These are phyloP conservation scores for Drosophila aldrichi DNA, from an alignment of 2,888 invertebrate genomes.

Conservation along the genomic window DNA sequence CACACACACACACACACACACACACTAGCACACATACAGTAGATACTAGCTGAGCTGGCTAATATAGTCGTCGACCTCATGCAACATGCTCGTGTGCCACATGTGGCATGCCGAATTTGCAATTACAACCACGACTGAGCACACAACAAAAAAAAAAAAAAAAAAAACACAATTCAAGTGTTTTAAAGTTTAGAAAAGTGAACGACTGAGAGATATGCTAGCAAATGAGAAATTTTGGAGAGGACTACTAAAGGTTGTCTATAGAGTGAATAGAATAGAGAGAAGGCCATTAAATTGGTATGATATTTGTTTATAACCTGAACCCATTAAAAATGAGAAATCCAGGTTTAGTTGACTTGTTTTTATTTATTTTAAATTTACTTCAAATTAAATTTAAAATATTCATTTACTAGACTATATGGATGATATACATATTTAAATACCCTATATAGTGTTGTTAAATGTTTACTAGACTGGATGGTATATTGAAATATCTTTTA, in stretches of 20 bases:
- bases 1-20: neutral
- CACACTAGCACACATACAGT: neutral
- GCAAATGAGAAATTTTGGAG: neutral
- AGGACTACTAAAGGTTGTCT: neutral
- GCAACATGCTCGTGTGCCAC: constrained; percentile 32
- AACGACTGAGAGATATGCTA: constrained; percentile 11
- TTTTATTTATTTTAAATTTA: no score
- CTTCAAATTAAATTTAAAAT: no score
- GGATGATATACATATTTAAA: no score
- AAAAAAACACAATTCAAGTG: constrained; percentile 9
- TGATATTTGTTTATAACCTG: no score
- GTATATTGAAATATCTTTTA: no score
- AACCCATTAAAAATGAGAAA: no score
- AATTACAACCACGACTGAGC: constrained; percentile 44
- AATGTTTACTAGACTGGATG: no score
- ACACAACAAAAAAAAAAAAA: constrained; percentile 25
- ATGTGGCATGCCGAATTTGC: constrained; percentile 45
- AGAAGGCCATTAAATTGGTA: no score
- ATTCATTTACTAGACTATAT: no score
- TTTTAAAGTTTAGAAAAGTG: neutral
- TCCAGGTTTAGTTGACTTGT: no score
- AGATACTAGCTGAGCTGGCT: constrained; percentile 28
- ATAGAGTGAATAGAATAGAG: neutral
- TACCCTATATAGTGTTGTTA: no score
- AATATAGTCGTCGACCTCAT: constrained; percentile 76